These are phyloP conservation scores for Chrosomus eos DNA, from an alignment of 2,797 vertebrate genomes.

Conservation along the genomic window DNA sequence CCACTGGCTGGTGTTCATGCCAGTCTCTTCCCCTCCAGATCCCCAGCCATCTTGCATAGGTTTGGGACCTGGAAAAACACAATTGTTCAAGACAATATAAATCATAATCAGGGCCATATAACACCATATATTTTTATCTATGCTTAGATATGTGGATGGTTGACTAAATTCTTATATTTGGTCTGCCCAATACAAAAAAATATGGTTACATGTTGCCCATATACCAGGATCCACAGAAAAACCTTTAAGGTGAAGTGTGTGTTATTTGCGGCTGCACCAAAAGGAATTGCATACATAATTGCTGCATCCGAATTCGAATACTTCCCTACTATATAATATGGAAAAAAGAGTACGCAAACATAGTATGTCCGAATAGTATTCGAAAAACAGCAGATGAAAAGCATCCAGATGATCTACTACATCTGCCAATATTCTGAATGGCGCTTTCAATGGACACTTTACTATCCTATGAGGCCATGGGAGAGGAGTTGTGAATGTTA, in stretches of 20 bases:
- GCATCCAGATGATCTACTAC: too few species aligned
- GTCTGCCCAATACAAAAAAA: neutral
- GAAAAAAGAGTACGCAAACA: too few species aligned
- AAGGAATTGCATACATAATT: neutral
- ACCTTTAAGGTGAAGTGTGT: too few species aligned
- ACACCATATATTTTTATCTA: neutral
- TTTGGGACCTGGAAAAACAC: constrained; percentile 86
- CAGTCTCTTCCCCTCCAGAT: constrained; percentile 88
- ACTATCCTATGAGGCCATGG: too few species aligned
- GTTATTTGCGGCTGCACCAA: neutral
- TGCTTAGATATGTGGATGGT: neutral
- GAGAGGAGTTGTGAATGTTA: too few species aligned
- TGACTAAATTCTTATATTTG: neutral
- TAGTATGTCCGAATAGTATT: too few species aligned
- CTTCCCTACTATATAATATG: too few species aligned
- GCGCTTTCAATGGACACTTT: too few species aligned
- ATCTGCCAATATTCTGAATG: too few species aligned
- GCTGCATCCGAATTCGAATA: too few species aligned
- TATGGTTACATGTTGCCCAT: neutral
- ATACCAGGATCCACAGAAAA: neutral
- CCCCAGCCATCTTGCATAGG: constrained; percentile 99
- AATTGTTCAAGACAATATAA: neutral
- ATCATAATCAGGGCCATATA: neutral
- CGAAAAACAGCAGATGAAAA: too few species aligned
- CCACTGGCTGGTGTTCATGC: constrained; percentile 88